Evolutionary conservation across 1,140 invertebrate species (phyloP).

Genomic region (Aphaenogaster floridana): DNA sequence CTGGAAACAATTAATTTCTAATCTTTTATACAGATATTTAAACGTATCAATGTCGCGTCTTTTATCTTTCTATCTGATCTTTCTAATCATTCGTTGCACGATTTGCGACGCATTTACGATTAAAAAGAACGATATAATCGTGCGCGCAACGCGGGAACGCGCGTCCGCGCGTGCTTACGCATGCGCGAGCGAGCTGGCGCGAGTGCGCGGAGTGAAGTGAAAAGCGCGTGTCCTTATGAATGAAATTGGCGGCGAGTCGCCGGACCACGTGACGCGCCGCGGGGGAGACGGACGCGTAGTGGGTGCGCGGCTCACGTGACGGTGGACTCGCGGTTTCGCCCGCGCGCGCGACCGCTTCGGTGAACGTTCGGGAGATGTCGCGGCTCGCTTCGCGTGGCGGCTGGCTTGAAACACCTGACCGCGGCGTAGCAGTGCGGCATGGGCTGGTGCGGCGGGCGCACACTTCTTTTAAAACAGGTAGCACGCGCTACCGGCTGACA

Average conservation of each 20-base stretch:
- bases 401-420: constrained; percentile 81
- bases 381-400: constrained; percentile 64
- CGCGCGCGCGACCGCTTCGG: constrained; percentile 56
- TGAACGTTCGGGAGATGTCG: constrained; percentile 77
- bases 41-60: neutral
- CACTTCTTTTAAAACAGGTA: constrained; percentile 79
- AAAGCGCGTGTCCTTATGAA: constrained; percentile 73
- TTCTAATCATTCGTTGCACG: neutral
- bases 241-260: constrained; percentile 63
- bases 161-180: neutral
- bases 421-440: constrained; percentile 79
- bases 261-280: constrained; percentile 4
- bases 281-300: neutral
- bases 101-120: neutral
- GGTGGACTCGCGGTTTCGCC: neutral
- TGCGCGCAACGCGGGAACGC: neutral
- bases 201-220: neutral
- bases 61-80: neutral
- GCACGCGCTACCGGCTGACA: constrained; percentile 67
- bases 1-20: neutral
- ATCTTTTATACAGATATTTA: neutral
- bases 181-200: neutral
- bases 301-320: constrained; percentile 22
- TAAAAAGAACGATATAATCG: neutral
- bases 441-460: constrained; percentile 80